Conservation (phyloP, 2,797 vertebrate species). For the Thaleichthys pacificus region DNA sequence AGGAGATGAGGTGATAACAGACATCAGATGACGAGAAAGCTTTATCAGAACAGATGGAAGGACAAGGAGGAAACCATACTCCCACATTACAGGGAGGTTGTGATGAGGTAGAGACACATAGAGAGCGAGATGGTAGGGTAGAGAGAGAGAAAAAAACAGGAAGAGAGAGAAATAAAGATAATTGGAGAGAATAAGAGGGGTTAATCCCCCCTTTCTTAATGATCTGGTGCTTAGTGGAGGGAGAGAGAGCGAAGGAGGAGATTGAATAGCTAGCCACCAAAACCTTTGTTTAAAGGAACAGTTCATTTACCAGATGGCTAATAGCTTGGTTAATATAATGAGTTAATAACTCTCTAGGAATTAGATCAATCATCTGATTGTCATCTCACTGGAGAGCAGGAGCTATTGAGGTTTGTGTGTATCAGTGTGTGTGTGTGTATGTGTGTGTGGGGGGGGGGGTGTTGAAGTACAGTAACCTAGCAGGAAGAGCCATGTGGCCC, state of each 20-base stretch:
- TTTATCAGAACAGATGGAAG: constrained; percentile 51
- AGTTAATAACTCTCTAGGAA: constrained; percentile 46
- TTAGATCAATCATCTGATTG: constrained; percentile 63
- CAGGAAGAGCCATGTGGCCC: constrained; percentile 59
- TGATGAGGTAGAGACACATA: background rate
- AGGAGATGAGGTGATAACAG: constrained; percentile 11
- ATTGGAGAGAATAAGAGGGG: background rate
- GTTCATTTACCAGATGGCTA: constrained; percentile 54
- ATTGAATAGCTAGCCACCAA: constrained; percentile 38
- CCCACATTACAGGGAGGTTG: constrained; percentile 20
- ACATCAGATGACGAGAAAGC: constrained; percentile 48
- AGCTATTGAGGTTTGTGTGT: constrained; percentile 8
- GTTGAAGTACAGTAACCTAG: constrained; percentile 42
- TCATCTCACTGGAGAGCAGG: constrained; percentile 34
- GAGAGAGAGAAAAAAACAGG: background rate
- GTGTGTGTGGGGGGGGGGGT: constrained; percentile 42
- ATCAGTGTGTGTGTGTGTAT: background rate
- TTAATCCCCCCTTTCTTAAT: constrained; percentile 18
- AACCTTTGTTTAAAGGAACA: constrained; percentile 61
- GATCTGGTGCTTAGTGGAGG: constrained; percentile 17
- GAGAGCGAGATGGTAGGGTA: constrained; percentile 32
- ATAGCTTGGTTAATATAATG: constrained; percentile 52
- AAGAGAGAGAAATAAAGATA: background rate
- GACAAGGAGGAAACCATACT: constrained; percentile 27
- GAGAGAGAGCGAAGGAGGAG: constrained; percentile 12